These are phyloP conservation scores for Meloe dianella DNA, from an alignment of 2,888 invertebrate genomes.

Conservation along the genomic window DNA sequence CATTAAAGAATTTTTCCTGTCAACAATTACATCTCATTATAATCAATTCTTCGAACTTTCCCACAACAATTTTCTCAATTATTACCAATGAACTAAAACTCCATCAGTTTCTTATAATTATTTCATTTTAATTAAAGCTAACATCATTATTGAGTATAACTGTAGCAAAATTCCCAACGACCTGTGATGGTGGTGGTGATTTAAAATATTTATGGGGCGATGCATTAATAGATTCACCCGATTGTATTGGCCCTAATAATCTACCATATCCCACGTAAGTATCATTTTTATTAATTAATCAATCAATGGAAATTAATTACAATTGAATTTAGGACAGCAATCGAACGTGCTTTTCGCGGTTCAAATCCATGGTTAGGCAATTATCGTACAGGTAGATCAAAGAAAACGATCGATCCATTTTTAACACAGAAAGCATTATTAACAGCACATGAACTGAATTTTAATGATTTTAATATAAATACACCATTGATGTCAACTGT, in stretches of 20 bases:
- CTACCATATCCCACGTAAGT: constrained; percentile 83
- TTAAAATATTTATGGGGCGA: constrained; percentile 89
- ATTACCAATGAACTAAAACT: too few relatives aligned
- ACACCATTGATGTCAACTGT: constrained; percentile 48
- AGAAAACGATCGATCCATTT: constrained; percentile 72
- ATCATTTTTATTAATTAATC: background rate
- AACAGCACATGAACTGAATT: constrained; percentile 65
- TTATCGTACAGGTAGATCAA: constrained; percentile 70
- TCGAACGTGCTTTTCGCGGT: constrained; percentile 71
- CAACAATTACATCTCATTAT: too few relatives aligned
- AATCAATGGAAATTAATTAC: constrained; percentile 19
- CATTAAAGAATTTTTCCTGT: background rate
- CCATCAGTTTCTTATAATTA: too few relatives aligned
- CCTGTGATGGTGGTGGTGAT: constrained; percentile 68
- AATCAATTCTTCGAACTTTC: background rate
- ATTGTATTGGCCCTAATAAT: constrained; percentile 84
- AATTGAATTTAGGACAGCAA: constrained; percentile 70
- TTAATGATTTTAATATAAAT: constrained; percentile 43
- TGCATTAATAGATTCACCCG: constrained; percentile 76
- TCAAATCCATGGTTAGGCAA: constrained; percentile 72
- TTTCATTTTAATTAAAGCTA: constrained; percentile 44
- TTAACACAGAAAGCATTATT: constrained; percentile 75
- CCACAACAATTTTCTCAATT: background rate
- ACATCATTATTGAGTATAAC: constrained; percentile 41
- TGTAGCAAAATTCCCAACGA: constrained; percentile 49